Evolutionary conservation across 2,888 invertebrate genomes (phyloP).

Genomic region (Gasteruption jaculator): DNA sequence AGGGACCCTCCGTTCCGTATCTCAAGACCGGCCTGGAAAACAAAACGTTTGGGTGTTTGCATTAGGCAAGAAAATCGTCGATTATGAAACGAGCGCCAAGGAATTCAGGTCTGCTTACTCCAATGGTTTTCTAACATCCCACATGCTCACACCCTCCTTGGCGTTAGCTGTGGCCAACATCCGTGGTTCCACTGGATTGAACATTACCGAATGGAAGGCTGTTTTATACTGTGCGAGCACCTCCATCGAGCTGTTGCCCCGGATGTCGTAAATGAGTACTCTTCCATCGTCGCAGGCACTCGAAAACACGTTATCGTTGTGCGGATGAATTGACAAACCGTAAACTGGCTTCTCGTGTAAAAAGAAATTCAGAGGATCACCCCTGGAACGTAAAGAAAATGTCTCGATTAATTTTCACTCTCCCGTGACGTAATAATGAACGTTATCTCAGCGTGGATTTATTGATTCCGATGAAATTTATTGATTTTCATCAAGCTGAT

Average conservation of each 20-base stretch:
- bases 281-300: slow-evolving; percentile 92
- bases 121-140: slow-evolving; percentile 82
- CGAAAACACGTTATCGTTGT: slow-evolving; percentile 76
- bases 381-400: slow-evolving; percentile 46
- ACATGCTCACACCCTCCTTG: slow-evolving; percentile 81
- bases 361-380: slow-evolving; percentile 66
- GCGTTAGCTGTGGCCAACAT: slow-evolving; percentile 86
- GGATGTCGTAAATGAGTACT: slow-evolving; percentile 78
- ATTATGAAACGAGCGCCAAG: no score
- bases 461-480: not conserved
- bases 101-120: no score
- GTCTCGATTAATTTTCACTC: not conserved
- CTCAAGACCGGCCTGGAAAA: slow-evolving; percentile 62
- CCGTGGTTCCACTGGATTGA: slow-evolving; percentile 79
- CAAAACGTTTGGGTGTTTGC: not conserved
- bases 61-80: no score
- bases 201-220: slow-evolving; percentile 94
- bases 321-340: slow-evolving; percentile 81
- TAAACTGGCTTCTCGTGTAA: slow-evolving; percentile 87
- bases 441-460: slow-evolving; percentile 4
- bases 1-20: slow-evolving; percentile 60
- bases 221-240: slow-evolving; percentile 67
- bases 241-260: slow-evolving; percentile 57
- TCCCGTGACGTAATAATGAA: not conserved
- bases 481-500: not conserved